Conservation (phyloP, 2,113 vertebrate genomes). For the Nannobrachium achirus region DNA sequence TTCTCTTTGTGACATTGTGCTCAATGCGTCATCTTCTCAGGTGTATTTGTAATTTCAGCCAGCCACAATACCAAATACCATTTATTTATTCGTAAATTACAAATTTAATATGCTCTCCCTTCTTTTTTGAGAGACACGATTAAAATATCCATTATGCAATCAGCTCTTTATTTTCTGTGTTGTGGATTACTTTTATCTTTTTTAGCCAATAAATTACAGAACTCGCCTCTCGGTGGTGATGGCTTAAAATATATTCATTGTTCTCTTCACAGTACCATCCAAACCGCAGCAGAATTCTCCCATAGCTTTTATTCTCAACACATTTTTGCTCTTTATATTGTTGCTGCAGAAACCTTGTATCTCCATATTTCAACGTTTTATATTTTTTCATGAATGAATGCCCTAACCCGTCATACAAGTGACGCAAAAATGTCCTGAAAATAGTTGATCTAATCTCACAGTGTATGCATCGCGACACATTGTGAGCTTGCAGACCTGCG, state of each 20-base stretch:
- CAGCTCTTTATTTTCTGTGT: constrained; percentile 79
- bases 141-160: constrained; percentile 83
- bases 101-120: constrained; percentile 78
- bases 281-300: constrained; percentile 60
- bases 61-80: constrained; percentile 51
- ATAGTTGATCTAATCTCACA: too few species aligned
- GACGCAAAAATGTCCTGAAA: too few species aligned
- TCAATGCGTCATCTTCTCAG: constrained; percentile 62
- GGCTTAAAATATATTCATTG: constrained; percentile 78
- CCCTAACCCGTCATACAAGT: too few species aligned
- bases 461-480: too few species aligned
- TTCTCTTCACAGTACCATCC: constrained; percentile 62
- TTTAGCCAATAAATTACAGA: constrained; percentile 77
- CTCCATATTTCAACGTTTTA: neutral
- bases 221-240: constrained; percentile 77
- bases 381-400: too few species aligned
- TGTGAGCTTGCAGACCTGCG: too few species aligned
- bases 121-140: constrained; percentile 76
- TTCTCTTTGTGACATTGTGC: constrained; percentile 18
- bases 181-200: constrained; percentile 82
- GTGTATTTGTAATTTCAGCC: constrained; percentile 64
- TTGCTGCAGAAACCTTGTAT: constrained; percentile 1
- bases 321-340: constrained; percentile 40
- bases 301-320: constrained; percentile 56
- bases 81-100: constrained; percentile 78